Percentiles rank a stretch among this genome's conserved stretches.
These are phyloP conservation scores for Caenorhabditis latens DNA, from an alignment of 1,140 invertebrate genomes.

Conservation along the genomic window DNA sequence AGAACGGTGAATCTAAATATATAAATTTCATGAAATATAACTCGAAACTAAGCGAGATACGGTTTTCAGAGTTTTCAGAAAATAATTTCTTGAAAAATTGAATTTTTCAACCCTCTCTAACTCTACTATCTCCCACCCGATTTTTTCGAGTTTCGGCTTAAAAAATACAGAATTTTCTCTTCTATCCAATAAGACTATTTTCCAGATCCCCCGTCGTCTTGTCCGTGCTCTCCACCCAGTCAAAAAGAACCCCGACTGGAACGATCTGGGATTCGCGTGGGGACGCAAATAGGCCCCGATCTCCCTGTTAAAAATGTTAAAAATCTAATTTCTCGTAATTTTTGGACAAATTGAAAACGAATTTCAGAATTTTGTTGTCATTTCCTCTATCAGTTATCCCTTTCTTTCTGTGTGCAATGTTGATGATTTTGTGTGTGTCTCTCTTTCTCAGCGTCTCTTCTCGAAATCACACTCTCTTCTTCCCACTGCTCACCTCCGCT, in stretches of 20 bases:
- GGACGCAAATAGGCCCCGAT: background rate
- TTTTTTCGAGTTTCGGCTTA: background rate
- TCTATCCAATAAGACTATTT: too few relatives aligned
- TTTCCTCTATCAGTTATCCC: too few relatives aligned
- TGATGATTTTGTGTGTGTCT: background rate
- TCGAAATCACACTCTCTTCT: background rate
- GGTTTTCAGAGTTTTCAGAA: background rate
- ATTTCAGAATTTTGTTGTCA: background rate
- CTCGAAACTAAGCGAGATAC: too few relatives aligned
- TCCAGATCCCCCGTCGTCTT: constrained; percentile 40
- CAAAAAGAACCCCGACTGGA: constrained; percentile 61
- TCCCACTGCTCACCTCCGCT: too few relatives aligned
- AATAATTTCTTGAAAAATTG: background rate
- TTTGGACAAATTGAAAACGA: background rate
- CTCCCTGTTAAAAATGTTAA: too few relatives aligned
- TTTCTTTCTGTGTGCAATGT: background rate
- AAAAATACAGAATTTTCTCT: background rate
- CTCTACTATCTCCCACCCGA: background rate
- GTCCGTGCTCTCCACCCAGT: constrained; percentile 57
- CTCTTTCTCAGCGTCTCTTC: background rate
- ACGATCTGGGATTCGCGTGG: constrained; percentile 56
- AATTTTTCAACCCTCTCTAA: too few relatives aligned
- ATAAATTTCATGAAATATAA: too few relatives aligned
- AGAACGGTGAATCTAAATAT: too few relatives aligned
- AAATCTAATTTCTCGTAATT: too few relatives aligned